Evolutionary conservation across 2,888 invertebrate species (phyloP), one percentile per base, ranked within the genome.

Genomic region (Hololepta plana): DNA sequence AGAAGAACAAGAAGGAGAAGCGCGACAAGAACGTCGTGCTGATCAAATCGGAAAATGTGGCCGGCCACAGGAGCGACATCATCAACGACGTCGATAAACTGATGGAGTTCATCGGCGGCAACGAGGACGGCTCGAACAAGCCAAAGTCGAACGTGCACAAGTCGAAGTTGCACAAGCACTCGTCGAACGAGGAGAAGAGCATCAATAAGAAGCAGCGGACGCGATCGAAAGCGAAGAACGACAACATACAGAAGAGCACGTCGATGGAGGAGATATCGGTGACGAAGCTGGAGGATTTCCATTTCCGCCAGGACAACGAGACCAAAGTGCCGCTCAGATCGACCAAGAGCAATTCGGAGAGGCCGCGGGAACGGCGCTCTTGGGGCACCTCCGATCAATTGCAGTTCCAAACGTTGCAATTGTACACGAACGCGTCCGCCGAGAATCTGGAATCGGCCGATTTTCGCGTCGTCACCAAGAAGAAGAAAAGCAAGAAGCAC

Each of bases 391-490:
- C 32, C 6, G 34, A 34, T 24, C 17, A 17, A 17, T 17, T 17
- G 17, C 7, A n/a, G n/a, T n/a, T 33, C 19, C 30, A 40, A 33
- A 30, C 29, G 23, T 28, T 36, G 24, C 36, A 32, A 16, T 16
- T 20, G 46, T 59, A 40, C 45, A 49, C 24, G 50, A 59, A 40
- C 48, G 43, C 45, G 2, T 48, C 49, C 1, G 38, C 41, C 3
- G 52, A 52, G 28, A 47, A 49, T 28, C 30, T 53, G 36, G 72
- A 72, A 50, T 62, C 65, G 26, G 61, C 73, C 7, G 84, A 82
- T 45, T 85, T 82, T 56, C 72, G 76, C 49, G 75, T 80, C 26
- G 84, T 85, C 27, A 77, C 74, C 30, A 84, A 81, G 48, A 76
- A 77, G 50, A 79, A 79, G 51, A 72, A 74, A 46, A 69, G 73